phyloP scores from a whole-genome alignment of 2,888 invertebrate genomes.

The Pyrrhosoma nymphula region DNA sequence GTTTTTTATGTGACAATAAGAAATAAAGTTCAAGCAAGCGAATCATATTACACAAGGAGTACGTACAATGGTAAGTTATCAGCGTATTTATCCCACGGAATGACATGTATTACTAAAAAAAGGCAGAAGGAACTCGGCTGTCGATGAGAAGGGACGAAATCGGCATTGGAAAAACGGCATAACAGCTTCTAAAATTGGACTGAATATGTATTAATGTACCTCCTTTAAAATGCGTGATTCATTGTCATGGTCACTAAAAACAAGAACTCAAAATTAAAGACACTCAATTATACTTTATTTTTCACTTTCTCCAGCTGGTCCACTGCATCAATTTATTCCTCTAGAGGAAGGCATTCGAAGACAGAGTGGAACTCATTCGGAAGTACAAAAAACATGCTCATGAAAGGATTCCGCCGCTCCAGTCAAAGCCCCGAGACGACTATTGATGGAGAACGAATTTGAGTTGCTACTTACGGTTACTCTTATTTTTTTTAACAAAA shows the following conservation, averaged over 20 bases:
- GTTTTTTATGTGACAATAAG: too few species aligned
- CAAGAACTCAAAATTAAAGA: background rate
- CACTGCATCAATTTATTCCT: background rate
- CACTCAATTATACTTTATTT: background rate
- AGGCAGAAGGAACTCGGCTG: too few species aligned
- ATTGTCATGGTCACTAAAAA: background rate
- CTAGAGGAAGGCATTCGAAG: background rate
- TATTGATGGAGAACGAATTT: background rate
- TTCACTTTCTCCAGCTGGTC: background rate
- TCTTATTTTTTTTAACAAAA: background rate
- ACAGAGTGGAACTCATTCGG: background rate
- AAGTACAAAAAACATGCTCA: background rate
- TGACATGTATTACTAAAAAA: too few species aligned
- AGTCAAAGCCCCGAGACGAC: background rate
- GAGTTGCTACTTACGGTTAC: background rate
- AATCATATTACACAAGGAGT: too few species aligned
- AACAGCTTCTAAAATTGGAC: too few species aligned
- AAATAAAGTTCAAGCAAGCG: too few species aligned
- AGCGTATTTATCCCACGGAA: too few species aligned
- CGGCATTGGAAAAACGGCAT: too few species aligned
- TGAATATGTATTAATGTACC: too few species aligned
- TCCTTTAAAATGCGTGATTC: background rate
- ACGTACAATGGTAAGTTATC: too few species aligned
- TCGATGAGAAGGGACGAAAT: too few species aligned
- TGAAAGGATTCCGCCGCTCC: background rate